Percentiles rank a stretch among this genome's conserved stretches.
These are phyloP conservation scores for Forbesichthys papilliferus DNA, from an alignment of 2,113 vertebrate genomes.

Conservation along the genomic window DNA sequence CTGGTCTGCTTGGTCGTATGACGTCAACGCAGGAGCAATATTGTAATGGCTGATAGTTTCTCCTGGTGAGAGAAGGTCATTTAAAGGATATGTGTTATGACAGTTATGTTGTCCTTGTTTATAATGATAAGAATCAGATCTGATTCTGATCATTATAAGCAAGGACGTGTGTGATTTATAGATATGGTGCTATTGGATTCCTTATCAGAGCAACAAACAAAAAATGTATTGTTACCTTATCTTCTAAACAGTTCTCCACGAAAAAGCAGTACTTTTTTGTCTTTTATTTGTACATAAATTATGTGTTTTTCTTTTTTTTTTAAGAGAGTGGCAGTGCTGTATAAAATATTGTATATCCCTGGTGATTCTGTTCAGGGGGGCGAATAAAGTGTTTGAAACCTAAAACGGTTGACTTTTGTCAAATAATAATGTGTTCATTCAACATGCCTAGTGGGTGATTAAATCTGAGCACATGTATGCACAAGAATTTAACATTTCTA, in stretches of 20 bases:
- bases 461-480: too few relatives aligned
- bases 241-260: slow-evolving; percentile 17
- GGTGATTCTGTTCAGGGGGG: slow-evolving; percentile 50
- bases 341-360: slow-evolving; percentile 44
- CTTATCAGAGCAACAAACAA: slow-evolving; percentile 18
- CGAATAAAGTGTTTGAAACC: slow-evolving; percentile 68
- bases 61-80: slow-evolving; percentile 60
- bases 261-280: slow-evolving; percentile 59
- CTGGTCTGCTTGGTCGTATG: too few relatives aligned
- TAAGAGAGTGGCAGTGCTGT: slow-evolving; percentile 69
- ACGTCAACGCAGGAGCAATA: too few relatives aligned
- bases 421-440: not conserved
- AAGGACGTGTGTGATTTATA: too few relatives aligned
- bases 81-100: too few relatives aligned
- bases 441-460: too few relatives aligned
- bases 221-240: not conserved
- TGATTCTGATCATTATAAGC: too few relatives aligned
- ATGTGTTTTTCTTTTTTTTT: slow-evolving; percentile 48
- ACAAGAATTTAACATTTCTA: too few relatives aligned
- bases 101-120: too few relatives aligned
- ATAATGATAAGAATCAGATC: too few relatives aligned
- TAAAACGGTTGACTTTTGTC: not conserved
- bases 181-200: slow-evolving; percentile 53
- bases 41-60: slow-evolving; percentile 16
- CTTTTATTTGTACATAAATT: slow-evolving; percentile 47